Base-by-base conservation (phyloP, 2,888 invertebrate species). In the Zaprionus bogoriensis region DNA sequence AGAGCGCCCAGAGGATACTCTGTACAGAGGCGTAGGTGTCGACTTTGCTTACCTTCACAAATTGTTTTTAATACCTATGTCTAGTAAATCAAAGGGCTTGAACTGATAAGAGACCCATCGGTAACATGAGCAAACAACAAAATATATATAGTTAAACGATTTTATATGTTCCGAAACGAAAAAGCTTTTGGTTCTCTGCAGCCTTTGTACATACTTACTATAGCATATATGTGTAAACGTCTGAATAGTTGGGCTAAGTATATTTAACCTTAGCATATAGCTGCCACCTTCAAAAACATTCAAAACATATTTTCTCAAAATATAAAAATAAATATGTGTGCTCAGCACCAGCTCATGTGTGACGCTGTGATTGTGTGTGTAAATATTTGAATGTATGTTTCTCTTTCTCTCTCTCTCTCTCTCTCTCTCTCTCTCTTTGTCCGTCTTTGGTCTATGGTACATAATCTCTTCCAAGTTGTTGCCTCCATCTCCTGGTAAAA, bases 241-340 rank as follows among this genome's bases (percentile, higher is more conserved):
- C 9, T 12, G 17, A 12, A 54, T 59, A 59, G 47, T 59, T 51
- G 30, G 47, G 46, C 68, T 36, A 36, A 36, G 32, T 67, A 66
- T 84, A 75, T 73, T 86, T 83, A 83, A 83, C 87, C 82, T 82
- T 87, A 82, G 85, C 87, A 82, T 73, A 82, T 63, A 87, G 80
- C 80, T 74, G 86, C 74, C 81, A 82, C 81, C 80, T 84, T 81
- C 82, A 77, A 67, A 65, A 78, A 50, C 55, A 30, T 77, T 74
- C 62, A 61, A 78, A 80, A 80, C 64, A 74, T 58, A 69, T 77
- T 78, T 87, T 72, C 78, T 77, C 59, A 51, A 70, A 82, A 86
- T 67, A 85, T 87, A 87, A 87, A 81, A 85, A 81, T 81, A 81
- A 81, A 86, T 80, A 65, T 72, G 61, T 67, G 54, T 47, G 69